Percentiles rank a stretch among this genome's conserved stretches.
These are phyloP conservation scores for Acanthosepion pharaonis DNA, from an alignment of 2,888 invertebrate species.

Conservation along the genomic window DNA sequence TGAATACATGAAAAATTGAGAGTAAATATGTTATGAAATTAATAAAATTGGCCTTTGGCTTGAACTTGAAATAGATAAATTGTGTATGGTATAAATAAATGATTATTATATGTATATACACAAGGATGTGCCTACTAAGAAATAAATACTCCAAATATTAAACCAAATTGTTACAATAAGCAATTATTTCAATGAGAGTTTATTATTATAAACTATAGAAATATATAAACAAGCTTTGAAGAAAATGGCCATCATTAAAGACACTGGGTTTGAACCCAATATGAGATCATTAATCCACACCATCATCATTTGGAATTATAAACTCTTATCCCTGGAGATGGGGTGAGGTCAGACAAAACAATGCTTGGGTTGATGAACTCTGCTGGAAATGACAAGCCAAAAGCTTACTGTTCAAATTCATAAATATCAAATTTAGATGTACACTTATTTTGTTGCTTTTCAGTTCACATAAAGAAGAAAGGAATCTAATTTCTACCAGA, in stretches of 20 bases:
- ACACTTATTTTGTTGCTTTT: background rate
- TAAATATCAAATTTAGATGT: too few relatives aligned
- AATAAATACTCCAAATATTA: too few relatives aligned
- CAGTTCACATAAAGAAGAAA: background rate
- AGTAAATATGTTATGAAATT: too few relatives aligned
- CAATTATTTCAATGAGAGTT: background rate
- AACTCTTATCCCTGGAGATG: background rate
- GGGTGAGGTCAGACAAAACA: background rate
- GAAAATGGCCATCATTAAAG: background rate
- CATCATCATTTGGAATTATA: background rate
- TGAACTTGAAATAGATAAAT: too few relatives aligned
- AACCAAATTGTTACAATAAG: too few relatives aligned
- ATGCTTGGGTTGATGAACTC: background rate
- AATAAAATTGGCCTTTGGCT: too few relatives aligned
- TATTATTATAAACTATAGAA: background rate
- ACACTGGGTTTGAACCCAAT: background rate
- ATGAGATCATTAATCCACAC: background rate
- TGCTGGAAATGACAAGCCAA: background rate
- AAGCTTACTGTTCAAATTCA: background rate
- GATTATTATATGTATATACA: too few relatives aligned
- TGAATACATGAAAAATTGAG: too few relatives aligned
- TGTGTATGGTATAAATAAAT: too few relatives aligned
- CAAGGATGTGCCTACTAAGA: too few relatives aligned
- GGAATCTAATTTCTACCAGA: background rate
- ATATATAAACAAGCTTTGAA: background rate